Base-by-base conservation (phyloP, 2,113 vertebrate species). In the Sula dactylatra region DNA sequence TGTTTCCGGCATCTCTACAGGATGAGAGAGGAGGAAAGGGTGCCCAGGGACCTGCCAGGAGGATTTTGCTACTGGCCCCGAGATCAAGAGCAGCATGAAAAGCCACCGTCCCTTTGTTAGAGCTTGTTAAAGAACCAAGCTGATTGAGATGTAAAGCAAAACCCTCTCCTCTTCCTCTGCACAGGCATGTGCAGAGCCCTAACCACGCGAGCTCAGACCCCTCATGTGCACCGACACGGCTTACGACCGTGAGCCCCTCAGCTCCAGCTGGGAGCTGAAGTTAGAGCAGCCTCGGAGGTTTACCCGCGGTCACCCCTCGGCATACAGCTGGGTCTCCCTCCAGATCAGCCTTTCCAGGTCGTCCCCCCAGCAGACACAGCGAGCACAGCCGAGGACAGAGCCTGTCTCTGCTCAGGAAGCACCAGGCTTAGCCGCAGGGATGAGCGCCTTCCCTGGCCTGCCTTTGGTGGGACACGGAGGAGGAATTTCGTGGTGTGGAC, bases 61-160 rank as follows among this genome's bases (percentile, higher is more conserved):
- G 89, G 83, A 17, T 67, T 96, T 62, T 95, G 91, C 91, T 92
- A 2, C 93, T 59, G 88, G 93, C 88, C 94, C 71, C 0, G 5
- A 96, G 78, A 97, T 97, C 86, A 96, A 97, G 93, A 72, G 82
- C 81, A 45, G 78, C 85, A 79, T 93, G 90, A 97, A 97, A 97
- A 97, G 91, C 49, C 79, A 66, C 42, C 18, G 3, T 50, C 67
- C 59, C 92, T 97, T 97, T 97, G 94, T 93, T 64, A 85, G 83
- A 90, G 82, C 69, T 71, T 16, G 0, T 79, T 95, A n/a, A 93
- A 91, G 91, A 82, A 55, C 10, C 10, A 4, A 74, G n/a, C 40
- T 95, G 91, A 76, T 4, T 66, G 94, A 69, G 67, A 79, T 66
- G 86, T 88, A 67, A 72, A 95, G 70, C 24, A 55, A 93, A 92